Percentiles rank a stretch among this genome's conserved stretches.
phyloP scores from a whole-genome alignment of 2,113 vertebrate genomes.

The Bufo bufo region DNA sequence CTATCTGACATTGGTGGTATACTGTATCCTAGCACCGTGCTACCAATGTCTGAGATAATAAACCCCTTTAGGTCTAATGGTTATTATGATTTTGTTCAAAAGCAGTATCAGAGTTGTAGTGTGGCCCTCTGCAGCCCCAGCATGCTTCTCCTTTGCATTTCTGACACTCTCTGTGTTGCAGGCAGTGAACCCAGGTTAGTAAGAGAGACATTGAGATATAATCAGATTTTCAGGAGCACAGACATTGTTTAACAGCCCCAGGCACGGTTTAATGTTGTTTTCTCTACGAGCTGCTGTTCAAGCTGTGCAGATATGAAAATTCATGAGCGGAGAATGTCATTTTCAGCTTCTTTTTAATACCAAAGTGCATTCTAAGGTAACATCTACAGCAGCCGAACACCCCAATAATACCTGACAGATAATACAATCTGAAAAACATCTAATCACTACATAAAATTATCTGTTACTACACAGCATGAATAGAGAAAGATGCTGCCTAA shows the following conservation, averaged over 20 bases:
- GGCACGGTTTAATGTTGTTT: constrained; percentile 28
- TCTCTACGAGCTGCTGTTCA: constrained; percentile 21
- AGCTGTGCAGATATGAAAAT: constrained; percentile 43
- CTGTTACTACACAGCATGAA: background rate
- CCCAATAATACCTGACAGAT: background rate
- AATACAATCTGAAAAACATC: background rate
- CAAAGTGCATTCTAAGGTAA: constrained; percentile 34
- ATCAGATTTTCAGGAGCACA: constrained; percentile 22
- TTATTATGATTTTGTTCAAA: too few relatives aligned
- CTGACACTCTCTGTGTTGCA: background rate
- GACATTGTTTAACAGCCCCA: constrained; percentile 7
- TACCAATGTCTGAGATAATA: too few relatives aligned
- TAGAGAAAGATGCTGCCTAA: background rate
- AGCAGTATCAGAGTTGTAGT: background rate
- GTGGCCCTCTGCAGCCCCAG: background rate
- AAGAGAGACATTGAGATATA: background rate
- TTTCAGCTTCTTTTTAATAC: background rate
- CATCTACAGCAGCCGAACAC: background rate
- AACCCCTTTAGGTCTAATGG: too few relatives aligned
- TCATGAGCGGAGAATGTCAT: constrained; percentile 29
- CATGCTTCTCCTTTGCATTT: background rate
- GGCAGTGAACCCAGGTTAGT: background rate
- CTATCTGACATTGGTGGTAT: too few relatives aligned
- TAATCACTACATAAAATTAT: background rate
- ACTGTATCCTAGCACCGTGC: too few relatives aligned